Conservation (phyloP, 2,113 vertebrate species). For the Muntiacus reevesi region DNA sequence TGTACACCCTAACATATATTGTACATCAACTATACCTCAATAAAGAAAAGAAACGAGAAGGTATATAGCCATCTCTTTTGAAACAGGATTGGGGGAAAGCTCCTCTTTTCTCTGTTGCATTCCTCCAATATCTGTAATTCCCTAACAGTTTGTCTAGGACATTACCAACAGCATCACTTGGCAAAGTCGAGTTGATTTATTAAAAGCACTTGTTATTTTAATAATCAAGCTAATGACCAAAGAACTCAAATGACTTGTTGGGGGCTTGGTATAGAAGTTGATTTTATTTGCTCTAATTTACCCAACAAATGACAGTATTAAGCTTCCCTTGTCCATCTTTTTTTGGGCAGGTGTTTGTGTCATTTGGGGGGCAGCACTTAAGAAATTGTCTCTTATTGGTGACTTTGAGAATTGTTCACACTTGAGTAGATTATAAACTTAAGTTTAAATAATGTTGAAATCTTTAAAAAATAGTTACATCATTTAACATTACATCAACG, state of each 20-base stretch:
- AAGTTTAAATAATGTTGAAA: conserved; percentile 47
- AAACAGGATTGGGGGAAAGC: neutral
- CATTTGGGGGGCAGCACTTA: conserved; percentile 5
- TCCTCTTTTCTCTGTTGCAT: neutral
- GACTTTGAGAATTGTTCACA: conserved; percentile 46
- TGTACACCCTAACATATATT: neutral
- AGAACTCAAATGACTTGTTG: neutral
- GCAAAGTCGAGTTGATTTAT: neutral
- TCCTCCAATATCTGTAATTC: neutral
- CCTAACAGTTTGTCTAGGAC: neutral
- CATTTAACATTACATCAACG: neutral
- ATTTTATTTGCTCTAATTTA: conserved; percentile 34
- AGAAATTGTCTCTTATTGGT: conserved; percentile 20
- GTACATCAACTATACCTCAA: neutral
- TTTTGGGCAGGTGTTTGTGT: neutral
- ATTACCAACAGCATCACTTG: neutral
- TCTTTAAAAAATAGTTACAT: conserved; percentile 25
- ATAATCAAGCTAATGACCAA: neutral
- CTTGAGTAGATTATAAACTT: conserved; percentile 44
- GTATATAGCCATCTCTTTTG: neutral
- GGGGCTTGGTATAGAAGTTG: neutral
- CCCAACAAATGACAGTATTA: neutral
- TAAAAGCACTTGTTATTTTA: neutral
- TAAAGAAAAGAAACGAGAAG: neutral
- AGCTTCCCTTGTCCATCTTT: neutral